A percentile compares a stretch with the other conserved stretches of the same genome.
Evolutionary conservation across 1,140 invertebrate species (phyloP).

Genomic region (Nebria ingens): DNA sequence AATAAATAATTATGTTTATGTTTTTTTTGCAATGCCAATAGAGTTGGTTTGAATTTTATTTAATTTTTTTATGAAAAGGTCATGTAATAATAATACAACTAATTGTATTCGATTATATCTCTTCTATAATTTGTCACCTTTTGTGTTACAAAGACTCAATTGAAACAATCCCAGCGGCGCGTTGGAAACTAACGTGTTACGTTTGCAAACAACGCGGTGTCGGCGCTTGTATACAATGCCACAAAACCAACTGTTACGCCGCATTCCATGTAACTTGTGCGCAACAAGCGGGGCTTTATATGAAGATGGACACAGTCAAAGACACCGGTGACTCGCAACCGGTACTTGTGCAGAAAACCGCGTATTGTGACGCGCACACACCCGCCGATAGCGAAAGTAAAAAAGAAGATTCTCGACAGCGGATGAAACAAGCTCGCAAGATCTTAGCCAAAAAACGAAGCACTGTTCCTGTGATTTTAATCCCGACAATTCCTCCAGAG

Average conservation of each 20-base stretch:
- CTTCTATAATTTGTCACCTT: too few species aligned
- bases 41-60: too few species aligned
- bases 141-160: slow-evolving; percentile 81
- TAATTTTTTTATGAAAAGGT: too few species aligned
- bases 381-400: slow-evolving; percentile 56
- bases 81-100: too few species aligned
- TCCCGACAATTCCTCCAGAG: slow-evolving; percentile 88
- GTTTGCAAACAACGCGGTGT: slow-evolving; percentile 90
- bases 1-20: too few species aligned
- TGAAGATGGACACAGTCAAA: slow-evolving; percentile 91
- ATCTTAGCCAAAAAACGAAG: slow-evolving; percentile 71
- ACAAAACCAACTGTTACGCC: slow-evolving; percentile 90
- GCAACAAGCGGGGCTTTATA: slow-evolving; percentile 87
- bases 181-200: slow-evolving; percentile 92
- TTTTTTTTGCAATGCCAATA: too few species aligned
- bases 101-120: too few species aligned
- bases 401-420: slow-evolving; percentile 44
- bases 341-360: slow-evolving; percentile 84
- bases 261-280: slow-evolving; percentile 99
- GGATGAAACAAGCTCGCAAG: slow-evolving; percentile 68
- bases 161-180: slow-evolving; percentile 86
- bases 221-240: slow-evolving; percentile 97
- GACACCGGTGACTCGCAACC: slow-evolving; percentile 53
- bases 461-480: slow-evolving; percentile 80
- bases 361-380: slow-evolving; percentile 91